Percentiles rank a stretch among this genome's conserved stretches.
These are phyloP conservation scores for Clytia hemisphaerica DNA, from an alignment of 30 jellyfish, hydroid and myxozoan species.

Conservation along the genomic window DNA sequence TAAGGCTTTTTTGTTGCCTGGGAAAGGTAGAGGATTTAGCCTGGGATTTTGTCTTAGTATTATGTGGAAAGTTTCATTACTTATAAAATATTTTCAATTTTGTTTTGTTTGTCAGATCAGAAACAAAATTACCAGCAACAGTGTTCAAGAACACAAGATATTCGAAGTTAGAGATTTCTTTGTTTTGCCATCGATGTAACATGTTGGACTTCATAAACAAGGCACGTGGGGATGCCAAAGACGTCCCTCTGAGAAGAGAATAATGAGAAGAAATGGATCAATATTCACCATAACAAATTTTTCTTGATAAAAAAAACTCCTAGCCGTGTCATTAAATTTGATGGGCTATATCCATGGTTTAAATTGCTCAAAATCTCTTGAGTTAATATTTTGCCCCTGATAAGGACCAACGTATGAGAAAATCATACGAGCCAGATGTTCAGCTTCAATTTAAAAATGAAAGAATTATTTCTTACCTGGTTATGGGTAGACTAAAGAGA, in stretches of 20 bases:
- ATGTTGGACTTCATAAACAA: slow-evolving; percentile 79
- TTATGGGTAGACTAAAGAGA: slow-evolving; percentile 65
- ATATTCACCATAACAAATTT: not conserved
- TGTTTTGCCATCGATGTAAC: slow-evolving; percentile 85
- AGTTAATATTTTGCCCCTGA: no score
- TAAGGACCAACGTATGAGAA: no score
- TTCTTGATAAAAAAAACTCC: not conserved
- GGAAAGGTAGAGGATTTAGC: no score
- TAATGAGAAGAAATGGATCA: no score
- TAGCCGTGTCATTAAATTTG: not conserved
- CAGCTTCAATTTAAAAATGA: not conserved
- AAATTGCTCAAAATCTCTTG: no score
- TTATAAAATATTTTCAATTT: no score
- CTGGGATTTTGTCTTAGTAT: no score
- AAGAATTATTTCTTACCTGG: slow-evolving; percentile 43
- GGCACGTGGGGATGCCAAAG: slow-evolving; percentile 68
- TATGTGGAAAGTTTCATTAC: no score
- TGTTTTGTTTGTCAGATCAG: not conserved
- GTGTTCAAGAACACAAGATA: slow-evolving; percentile 74
- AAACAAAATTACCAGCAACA: slow-evolving; percentile 49
- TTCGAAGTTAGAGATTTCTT: slow-evolving; percentile 81
- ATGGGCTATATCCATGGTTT: no score
- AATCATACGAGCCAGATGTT: not conserved
- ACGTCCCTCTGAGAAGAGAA: not conserved
- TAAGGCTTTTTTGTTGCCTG: no score